These are phyloP conservation scores for Holotrichia oblita DNA, from an alignment of 1,140 invertebrate species.

Conservation along the genomic window DNA sequence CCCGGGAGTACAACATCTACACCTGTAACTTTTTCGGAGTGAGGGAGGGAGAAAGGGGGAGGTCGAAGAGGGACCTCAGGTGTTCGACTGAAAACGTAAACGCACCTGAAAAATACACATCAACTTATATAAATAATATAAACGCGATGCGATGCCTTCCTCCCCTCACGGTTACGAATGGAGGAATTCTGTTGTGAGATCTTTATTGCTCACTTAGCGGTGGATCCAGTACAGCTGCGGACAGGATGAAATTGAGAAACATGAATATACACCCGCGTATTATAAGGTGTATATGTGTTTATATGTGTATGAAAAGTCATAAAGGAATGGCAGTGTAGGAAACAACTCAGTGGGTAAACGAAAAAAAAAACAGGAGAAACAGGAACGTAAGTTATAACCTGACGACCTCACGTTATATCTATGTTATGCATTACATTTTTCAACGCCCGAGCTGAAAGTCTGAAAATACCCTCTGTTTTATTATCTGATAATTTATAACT, in stretches of 20 bases:
- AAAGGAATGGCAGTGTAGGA: slow-evolving; percentile 43
- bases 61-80: neutral
- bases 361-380: too few species aligned
- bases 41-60: too few species aligned
- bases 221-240: slow-evolving; percentile 42
- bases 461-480: slow-evolving; percentile 38
- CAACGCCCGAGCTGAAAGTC: slow-evolving; percentile 30
- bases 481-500: slow-evolving; percentile 44
- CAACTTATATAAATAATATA: slow-evolving; percentile 39
- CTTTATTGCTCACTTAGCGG: slow-evolving; percentile 45
- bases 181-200: slow-evolving; percentile 10
- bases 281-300: slow-evolving; percentile 22
- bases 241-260: slow-evolving; percentile 43
- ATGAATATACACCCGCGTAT: slow-evolving; percentile 32
- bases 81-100: slow-evolving; percentile 27
- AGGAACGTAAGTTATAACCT: slow-evolving; percentile 25
- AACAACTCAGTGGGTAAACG: slow-evolving; percentile 40
- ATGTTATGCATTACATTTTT: slow-evolving; percentile 31
- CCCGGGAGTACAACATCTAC: too few species aligned
- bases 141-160: slow-evolving; percentile 33
- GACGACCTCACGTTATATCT: slow-evolving; percentile 23
- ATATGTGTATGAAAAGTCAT: slow-evolving; percentile 45
- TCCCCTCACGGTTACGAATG: neutral
- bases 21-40: too few species aligned
- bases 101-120: slow-evolving; percentile 36